Evolutionary conservation across 2,797 vertebrate genomes (phyloP).

Genomic region (Eutrigla gurnardus): DNA sequence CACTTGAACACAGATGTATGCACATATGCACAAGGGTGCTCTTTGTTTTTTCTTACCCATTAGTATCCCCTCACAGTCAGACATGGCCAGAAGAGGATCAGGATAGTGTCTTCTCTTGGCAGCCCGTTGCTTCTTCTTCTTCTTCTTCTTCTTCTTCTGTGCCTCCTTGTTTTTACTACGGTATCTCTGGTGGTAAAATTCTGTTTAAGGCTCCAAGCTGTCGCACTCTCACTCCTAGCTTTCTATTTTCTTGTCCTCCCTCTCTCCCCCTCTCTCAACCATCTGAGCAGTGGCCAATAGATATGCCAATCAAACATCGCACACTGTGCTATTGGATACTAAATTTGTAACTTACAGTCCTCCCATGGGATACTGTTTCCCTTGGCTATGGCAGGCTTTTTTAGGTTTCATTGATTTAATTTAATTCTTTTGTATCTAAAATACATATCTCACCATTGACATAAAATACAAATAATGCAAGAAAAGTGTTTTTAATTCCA

Average conservation of each 20-base stretch:
- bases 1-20: slow-evolving; percentile 12
- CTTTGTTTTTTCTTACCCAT: slow-evolving; percentile 86
- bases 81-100: slow-evolving; percentile 84
- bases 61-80: slow-evolving; percentile 93
- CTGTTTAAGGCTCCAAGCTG: slow-evolving; percentile 23
- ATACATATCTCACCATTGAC: not conserved
- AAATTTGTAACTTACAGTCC: slow-evolving; percentile 90
- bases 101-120: slow-evolving; percentile 46
- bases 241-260: slow-evolving; percentile 37
- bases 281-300: slow-evolving; percentile 84
- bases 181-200: slow-evolving; percentile 4
- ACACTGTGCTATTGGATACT: slow-evolving; percentile 90
- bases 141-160: slow-evolving; percentile 5
- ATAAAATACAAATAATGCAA: not conserved
- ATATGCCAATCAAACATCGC: slow-evolving; percentile 84
- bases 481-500: not conserved
- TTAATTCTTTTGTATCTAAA: slow-evolving; percentile 3
- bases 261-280: slow-evolving; percentile 62
- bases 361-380: slow-evolving; percentile 81
- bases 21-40: slow-evolving; percentile 4
- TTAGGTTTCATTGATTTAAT: slow-evolving; percentile 36
- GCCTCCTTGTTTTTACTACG: slow-evolving; percentile 4
- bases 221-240: slow-evolving; percentile 38
- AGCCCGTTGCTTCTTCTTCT: slow-evolving; percentile 21
- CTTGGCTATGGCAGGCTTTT: slow-evolving; percentile 50